Base-by-base conservation (phyloP, 1,140 invertebrate genomes). In the Zaprionus camerounensis region DNA sequence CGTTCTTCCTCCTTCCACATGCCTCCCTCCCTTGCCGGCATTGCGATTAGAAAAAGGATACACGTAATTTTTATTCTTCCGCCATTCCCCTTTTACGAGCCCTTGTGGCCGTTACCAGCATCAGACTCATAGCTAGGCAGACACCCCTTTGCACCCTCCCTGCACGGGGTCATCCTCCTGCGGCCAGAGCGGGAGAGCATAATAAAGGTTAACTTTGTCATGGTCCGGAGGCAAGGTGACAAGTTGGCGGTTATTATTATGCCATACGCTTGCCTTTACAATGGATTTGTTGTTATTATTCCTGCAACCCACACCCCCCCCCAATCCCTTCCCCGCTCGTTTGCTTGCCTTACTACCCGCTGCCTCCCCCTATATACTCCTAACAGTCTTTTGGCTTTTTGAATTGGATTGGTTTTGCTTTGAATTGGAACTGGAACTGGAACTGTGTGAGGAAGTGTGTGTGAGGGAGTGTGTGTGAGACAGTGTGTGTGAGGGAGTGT, bases 241-340 rank as follows among this genome's bases (percentile, higher is more conserved):
- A 88, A 87, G 80, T 87, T 83, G 72, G 84, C 81, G 84, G 84
- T 84, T 88, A 87, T 87, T 87, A 87, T 87, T 88, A 87, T 88
- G 84, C 84, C 78, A 87, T 75, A 64, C 78, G 59, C 58, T 70
- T 51, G 31, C 34, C 9, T 79, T 86, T 80, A 66, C 76, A 85
- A 85, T 85, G 82, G 83, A 85, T 86, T 86, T 87, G 80, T 80
- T 64, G 55, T 70, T 63, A 22, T 63, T 70, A 44, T 64, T 41
- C 22, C 17, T 38, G 11, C 26, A 24, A 24, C 73, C 78, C 31
- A 2, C 1, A 11, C 15, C 5, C 20, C n/a, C 36, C 24, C 17
- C 17, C 17, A 0, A 0, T 1, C 20, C n/a, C 24, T 17, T 15
- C 55, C 3, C 5, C 4, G 24, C 24, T 4, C 0, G 24, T 4